A percentile compares a stretch with the other conserved stretches of the same genome.
Evolutionary conservation across 30 jellyfish, hydroid and myxozoan species (phyloP).

Genomic region (Haliclystus octoradiatus): DNA sequence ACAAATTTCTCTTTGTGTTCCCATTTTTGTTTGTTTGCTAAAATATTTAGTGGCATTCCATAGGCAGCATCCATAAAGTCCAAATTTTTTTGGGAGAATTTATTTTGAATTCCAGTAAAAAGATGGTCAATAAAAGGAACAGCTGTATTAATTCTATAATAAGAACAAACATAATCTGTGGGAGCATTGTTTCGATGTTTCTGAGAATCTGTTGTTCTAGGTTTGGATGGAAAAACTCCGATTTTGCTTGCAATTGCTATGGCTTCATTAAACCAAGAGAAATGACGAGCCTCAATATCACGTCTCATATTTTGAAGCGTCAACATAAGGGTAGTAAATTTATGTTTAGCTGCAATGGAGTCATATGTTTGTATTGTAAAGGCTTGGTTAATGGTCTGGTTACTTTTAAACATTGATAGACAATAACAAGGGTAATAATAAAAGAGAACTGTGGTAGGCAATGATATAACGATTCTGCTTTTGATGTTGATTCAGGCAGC

Average conservation of each 20-base stretch:
- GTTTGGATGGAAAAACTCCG: background rate
- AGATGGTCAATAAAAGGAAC: constrained; percentile 4
- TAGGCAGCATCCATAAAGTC: background rate
- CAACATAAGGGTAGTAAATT: constrained; percentile 4
- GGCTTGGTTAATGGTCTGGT: constrained; percentile 21
- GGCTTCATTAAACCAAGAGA: constrained; percentile 4
- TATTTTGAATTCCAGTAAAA: background rate
- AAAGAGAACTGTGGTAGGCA: background rate
- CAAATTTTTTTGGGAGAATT: background rate
- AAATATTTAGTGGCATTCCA: background rate
- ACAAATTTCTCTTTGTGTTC: too few relatives aligned
- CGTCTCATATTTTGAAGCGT: constrained; percentile 6
- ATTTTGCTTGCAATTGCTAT: background rate
- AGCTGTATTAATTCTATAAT: constrained; percentile 1
- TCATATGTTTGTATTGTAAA: constrained; percentile 9
- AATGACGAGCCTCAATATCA: constrained; percentile 8
- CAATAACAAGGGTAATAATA: constrained; percentile 8
- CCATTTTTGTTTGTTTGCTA: background rate
- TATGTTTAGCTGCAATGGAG: background rate
- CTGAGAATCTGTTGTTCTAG: background rate
- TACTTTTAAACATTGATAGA: background rate
- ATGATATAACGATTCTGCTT: constrained; percentile 10
- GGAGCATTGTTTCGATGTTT: background rate
- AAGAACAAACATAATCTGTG: constrained; percentile 1
- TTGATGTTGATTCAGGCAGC: background rate